These are phyloP conservation scores for Nerophis ophidion DNA, from an alignment of 2,113 vertebrate genomes.

Conservation along the genomic window DNA sequence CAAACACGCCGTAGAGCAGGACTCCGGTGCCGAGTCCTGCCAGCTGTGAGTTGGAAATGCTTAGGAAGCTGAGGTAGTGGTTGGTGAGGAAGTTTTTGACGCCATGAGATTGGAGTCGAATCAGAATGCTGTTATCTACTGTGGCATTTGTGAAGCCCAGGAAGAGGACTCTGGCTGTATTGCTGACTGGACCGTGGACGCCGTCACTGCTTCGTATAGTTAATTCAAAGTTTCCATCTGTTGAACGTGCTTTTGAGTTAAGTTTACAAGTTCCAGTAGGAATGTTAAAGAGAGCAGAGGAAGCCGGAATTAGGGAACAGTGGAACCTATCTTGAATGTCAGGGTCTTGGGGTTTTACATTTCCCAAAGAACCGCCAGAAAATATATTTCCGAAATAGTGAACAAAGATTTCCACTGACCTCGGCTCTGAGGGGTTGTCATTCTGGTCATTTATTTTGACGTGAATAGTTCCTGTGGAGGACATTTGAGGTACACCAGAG, in stretches of 20 bases:
- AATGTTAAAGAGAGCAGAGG: constrained; percentile 85
- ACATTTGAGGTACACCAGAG: constrained; percentile 92
- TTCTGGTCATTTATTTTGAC: constrained; percentile 89
- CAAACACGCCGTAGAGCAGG: constrained; percentile 83
- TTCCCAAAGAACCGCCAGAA: constrained; percentile 86
- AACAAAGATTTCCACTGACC: constrained; percentile 88
- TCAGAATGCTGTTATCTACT: constrained; percentile 90
- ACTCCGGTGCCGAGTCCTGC: constrained; percentile 84
- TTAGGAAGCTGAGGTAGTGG: constrained; percentile 90
- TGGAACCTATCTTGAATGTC: constrained; percentile 88
- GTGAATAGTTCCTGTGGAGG: constrained; percentile 90
- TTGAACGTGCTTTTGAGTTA: constrained; percentile 80
- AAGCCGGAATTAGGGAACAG: constrained; percentile 84
- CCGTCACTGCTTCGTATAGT: constrained; percentile 83
- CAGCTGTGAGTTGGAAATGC: constrained; percentile 86
- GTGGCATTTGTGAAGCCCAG: constrained; percentile 82
- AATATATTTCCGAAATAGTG: constrained; percentile 90
- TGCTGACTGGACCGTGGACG: constrained; percentile 81
- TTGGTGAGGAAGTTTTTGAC: constrained; percentile 82
- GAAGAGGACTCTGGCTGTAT: constrained; percentile 81
- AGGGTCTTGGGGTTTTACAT: constrained; percentile 87
- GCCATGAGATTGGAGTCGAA: constrained; percentile 75
- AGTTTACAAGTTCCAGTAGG: constrained; percentile 82
- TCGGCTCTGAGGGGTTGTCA: constrained; percentile 90
- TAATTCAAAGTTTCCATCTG: constrained; percentile 87